phyloP scores from a whole-genome alignment of 1,140 invertebrate genomes.

The Tetragonula clypearis region DNA sequence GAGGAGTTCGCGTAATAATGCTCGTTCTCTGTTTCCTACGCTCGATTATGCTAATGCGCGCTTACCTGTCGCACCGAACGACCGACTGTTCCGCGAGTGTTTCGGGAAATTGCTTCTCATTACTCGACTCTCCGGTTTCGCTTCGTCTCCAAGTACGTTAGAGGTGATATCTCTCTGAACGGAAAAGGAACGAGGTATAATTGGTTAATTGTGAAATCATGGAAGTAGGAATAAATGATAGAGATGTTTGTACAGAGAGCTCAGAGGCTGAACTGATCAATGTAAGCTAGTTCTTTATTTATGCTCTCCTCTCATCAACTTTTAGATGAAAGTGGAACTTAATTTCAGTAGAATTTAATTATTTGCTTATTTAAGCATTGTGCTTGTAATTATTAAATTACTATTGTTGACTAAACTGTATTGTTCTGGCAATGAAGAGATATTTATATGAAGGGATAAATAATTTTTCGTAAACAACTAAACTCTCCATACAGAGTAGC shows the following conservation, averaged over 20 bases:
- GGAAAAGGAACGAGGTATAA: not conserved
- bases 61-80: not conserved
- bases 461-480: not conserved
- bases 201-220: not conserved
- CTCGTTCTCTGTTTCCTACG: not conserved
- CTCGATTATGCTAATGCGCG: not conserved
- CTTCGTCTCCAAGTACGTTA: not conserved
- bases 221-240: not conserved
- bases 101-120: not conserved
- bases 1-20: slow-evolving; percentile 51
- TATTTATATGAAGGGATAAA: not conserved
- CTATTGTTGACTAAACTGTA: not conserved
- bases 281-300: not conserved
- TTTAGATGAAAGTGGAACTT: not conserved
- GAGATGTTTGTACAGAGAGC: not conserved
- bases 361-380: not conserved
- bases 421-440: not conserved
- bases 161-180: not conserved
- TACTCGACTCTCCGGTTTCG: not conserved
- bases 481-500: not conserved
- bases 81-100: not conserved
- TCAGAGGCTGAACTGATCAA: not conserved
- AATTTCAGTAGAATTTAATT: not conserved
- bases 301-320: not conserved
- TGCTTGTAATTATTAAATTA: not conserved